Conservation (phyloP, 2,113 vertebrate species). For the Cranoglanis bouderius region DNA sequence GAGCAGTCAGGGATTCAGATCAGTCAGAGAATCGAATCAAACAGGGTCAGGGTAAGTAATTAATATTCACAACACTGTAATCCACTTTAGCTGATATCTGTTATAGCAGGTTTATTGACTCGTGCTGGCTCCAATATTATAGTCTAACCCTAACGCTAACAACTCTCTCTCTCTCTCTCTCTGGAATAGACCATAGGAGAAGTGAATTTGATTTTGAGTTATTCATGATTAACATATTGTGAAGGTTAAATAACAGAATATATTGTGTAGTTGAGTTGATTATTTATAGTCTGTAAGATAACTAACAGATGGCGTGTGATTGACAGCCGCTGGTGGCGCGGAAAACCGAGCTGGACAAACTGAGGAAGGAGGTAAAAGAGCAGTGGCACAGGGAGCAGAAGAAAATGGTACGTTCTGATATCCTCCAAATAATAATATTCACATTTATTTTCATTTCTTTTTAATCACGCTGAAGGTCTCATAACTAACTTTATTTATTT, state of each 20-base stretch:
- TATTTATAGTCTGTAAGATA: not conserved
- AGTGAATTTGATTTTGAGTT: not conserved
- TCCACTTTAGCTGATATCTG: not conserved
- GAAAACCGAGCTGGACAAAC: slow-evolving; percentile 91
- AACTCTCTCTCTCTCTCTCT: not conserved
- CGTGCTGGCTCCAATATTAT: no score
- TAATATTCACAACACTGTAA: not conserved
- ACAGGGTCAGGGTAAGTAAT: not conserved
- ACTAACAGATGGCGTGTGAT: not conserved
- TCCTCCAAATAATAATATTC: not conserved
- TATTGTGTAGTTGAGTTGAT: not conserved
- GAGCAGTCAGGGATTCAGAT: no score
- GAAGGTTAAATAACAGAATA: not conserved
- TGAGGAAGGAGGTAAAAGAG: slow-evolving; percentile 94
- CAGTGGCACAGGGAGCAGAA: slow-evolving; percentile 95
- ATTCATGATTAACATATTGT: not conserved
- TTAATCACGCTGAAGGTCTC: not conserved
- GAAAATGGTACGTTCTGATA: slow-evolving; percentile 81
- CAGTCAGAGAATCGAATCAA: no score
- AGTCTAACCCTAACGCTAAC: no score
- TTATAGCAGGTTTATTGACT: not conserved
- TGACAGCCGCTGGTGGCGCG: slow-evolving; percentile 88
- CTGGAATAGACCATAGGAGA: not conserved
- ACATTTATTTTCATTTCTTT: not conserved
- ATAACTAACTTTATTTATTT: not conserved